Evolutionary conservation across 2,797 vertebrate genomes (phyloP).

Genomic region (Protosalanx chinensis): DNA sequence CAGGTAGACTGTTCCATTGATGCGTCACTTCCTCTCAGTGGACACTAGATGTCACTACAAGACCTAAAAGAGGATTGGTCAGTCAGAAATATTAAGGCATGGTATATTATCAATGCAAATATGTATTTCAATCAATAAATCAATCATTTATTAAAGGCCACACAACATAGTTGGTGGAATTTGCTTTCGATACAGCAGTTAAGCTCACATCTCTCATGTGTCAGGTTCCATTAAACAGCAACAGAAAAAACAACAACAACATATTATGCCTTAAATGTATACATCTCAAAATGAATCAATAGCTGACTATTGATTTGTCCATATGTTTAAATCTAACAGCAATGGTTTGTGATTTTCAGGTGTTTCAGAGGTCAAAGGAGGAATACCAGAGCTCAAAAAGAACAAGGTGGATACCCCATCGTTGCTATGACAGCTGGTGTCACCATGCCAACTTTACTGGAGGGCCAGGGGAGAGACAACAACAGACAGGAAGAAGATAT

Average conservation of each 20-base stretch:
- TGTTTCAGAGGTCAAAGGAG: conserved; percentile 51
- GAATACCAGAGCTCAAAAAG: conserved; percentile 22
- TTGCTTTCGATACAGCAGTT: no score
- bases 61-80: conserved; percentile 29
- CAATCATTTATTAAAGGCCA: no score
- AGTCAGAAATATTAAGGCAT: conserved; percentile 18
- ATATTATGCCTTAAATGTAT: no score
- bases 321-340: background rate
- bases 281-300: background rate
- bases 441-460: conserved; percentile 37
- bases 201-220: no score
- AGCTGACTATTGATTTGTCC: background rate
- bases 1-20: background rate
- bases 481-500: conserved; percentile 47
- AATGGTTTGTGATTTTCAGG: conserved; percentile 37
- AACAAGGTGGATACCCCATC: conserved; percentile 26
- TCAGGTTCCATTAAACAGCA: no score
- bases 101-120: no score
- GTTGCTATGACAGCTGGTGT: background rate
- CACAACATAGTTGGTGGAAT: no score
- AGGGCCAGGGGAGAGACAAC: conserved; percentile 24
- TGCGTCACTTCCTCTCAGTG: conserved; percentile 9
- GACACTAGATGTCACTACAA: conserved; percentile 70
- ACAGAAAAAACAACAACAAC: no score
- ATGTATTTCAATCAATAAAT: no score